phyloP scores from a whole-genome alignment of 2,888 invertebrate genomes.

The Tricholauxania praeusta region DNA sequence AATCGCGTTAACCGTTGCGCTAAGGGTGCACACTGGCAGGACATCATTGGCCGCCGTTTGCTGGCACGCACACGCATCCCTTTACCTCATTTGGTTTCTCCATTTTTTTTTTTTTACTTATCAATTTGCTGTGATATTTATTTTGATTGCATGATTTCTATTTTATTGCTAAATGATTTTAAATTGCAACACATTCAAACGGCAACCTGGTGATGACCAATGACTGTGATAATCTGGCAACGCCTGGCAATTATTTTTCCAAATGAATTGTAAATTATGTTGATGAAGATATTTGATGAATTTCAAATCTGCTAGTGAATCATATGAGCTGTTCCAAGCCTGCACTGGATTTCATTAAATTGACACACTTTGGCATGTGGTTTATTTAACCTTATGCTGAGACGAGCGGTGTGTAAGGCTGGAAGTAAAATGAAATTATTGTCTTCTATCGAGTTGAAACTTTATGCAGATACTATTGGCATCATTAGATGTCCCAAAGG shows the following conservation, averaged over 20 bases:
- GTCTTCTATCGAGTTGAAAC: too few species aligned
- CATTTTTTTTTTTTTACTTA: slow-evolving; percentile 13
- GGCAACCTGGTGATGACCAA: slow-evolving; percentile 13
- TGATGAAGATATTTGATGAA: too few species aligned
- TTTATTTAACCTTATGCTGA: too few species aligned
- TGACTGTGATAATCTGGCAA: slow-evolving; percentile 38
- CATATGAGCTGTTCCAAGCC: too few species aligned
- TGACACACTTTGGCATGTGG: too few species aligned
- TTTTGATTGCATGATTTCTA: slow-evolving; percentile 34
- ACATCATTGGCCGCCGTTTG: slow-evolving; percentile 18
- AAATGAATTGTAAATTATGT: slow-evolving; percentile 40
- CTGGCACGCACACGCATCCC: slow-evolving; percentile 41
- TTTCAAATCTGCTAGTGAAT: too few species aligned
- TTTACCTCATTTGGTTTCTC: background rate
- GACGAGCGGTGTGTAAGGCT: too few species aligned
- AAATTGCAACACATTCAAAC: slow-evolving; percentile 13
- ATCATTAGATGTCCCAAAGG: too few species aligned
- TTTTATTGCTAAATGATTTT: slow-evolving; percentile 32
- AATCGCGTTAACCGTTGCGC: background rate
- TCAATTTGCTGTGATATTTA: slow-evolving; percentile 30
- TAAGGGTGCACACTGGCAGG: slow-evolving; percentile 1
- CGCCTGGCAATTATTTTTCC: slow-evolving; percentile 43
- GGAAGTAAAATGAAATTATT: too few species aligned
- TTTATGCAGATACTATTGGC: too few species aligned
- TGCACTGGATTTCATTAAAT: too few species aligned